Percentiles rank a stretch among this genome's conserved stretches.
phyloP scores from a whole-genome alignment of 1,140 invertebrate genomes.

The Mizuhopecten yessoensis region DNA sequence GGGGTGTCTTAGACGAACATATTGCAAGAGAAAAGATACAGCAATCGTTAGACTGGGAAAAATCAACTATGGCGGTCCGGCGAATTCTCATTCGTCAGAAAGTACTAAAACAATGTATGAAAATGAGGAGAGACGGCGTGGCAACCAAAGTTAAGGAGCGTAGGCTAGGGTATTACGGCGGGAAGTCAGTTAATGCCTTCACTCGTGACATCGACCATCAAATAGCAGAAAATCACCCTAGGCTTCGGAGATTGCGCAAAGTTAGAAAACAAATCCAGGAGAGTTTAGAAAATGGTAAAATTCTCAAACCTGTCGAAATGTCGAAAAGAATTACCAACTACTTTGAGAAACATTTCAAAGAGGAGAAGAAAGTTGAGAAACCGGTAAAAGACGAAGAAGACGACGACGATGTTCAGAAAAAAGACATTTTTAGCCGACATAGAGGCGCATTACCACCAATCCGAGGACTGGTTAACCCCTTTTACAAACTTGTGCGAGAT shows the following conservation, averaged over 20 bases:
- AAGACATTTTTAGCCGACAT: slow-evolving; percentile 44
- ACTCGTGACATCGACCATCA: slow-evolving; percentile 64
- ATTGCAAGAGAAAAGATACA: slow-evolving; percentile 59
- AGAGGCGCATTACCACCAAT: slow-evolving; percentile 50
- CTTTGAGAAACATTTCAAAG: slow-evolving; percentile 58
- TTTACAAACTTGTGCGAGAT: slow-evolving; percentile 44
- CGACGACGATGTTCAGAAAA: slow-evolving; percentile 6
- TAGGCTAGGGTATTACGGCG: slow-evolving; percentile 62
- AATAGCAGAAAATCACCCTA: slow-evolving; percentile 64
- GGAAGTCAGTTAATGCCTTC: slow-evolving; percentile 63
- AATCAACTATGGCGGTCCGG: slow-evolving; percentile 48
- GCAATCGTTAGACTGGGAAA: slow-evolving; percentile 55
- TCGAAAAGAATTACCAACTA: slow-evolving; percentile 56
- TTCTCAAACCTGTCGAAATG: slow-evolving; percentile 57
- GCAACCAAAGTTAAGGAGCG: slow-evolving; percentile 42
- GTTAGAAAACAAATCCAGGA: slow-evolving; percentile 57
- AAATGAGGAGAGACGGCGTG: slow-evolving; percentile 60
- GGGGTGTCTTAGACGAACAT: slow-evolving; percentile 48
- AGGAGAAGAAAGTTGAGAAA: slow-evolving; percentile 41
- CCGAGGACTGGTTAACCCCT: slow-evolving; percentile 54
- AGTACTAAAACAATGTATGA: slow-evolving; percentile 64
- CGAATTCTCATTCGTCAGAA: slow-evolving; percentile 54
- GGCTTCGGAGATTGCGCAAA: slow-evolving; percentile 50
- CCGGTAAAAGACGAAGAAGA: slow-evolving; percentile 38
- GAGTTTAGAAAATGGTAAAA: slow-evolving; percentile 62